Conservation (phyloP, 2,113 vertebrate genomes). For the Sebastes fasciatus region DNA sequence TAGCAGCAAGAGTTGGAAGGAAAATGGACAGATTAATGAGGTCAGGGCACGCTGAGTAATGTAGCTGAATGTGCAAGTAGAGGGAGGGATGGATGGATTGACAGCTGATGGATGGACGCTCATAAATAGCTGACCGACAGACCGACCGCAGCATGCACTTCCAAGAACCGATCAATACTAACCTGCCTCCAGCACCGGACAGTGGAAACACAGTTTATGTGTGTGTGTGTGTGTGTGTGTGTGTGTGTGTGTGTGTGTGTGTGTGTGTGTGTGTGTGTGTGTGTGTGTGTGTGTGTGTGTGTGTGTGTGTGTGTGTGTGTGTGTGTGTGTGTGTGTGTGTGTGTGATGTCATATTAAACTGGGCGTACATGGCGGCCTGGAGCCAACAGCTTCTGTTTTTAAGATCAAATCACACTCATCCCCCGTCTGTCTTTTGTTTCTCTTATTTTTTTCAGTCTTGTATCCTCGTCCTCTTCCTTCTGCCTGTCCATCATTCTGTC, state of each 20-base stretch:
- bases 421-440: slow-evolving; percentile 12
- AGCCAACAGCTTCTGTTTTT: slow-evolving; percentile 28
- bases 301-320: no score
- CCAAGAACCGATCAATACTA: slow-evolving; percentile 57
- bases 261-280: slow-evolving; percentile 21
- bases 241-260: slow-evolving; percentile 27
- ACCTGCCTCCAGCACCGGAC: background rate
- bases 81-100: background rate
- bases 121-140: slow-evolving; percentile 56
- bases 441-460: background rate
- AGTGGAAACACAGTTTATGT: background rate
- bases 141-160: slow-evolving; percentile 39
- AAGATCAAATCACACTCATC: slow-evolving; percentile 33
- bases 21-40: background rate
- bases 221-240: slow-evolving; percentile 28
- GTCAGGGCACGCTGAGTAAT: background rate
- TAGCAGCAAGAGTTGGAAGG: no score
- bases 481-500: background rate
- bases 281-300: slow-evolving; percentile 21
- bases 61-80: background rate
- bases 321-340: slow-evolving; percentile 20
- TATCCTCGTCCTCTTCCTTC: background rate
- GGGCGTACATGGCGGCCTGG: slow-evolving; percentile 24
- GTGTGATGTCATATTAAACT: slow-evolving; percentile 20
- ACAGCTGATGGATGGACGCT: slow-evolving; percentile 37